Conservation (phyloP, 2,797 vertebrate species). For the Discoglossus pictus region DNA sequence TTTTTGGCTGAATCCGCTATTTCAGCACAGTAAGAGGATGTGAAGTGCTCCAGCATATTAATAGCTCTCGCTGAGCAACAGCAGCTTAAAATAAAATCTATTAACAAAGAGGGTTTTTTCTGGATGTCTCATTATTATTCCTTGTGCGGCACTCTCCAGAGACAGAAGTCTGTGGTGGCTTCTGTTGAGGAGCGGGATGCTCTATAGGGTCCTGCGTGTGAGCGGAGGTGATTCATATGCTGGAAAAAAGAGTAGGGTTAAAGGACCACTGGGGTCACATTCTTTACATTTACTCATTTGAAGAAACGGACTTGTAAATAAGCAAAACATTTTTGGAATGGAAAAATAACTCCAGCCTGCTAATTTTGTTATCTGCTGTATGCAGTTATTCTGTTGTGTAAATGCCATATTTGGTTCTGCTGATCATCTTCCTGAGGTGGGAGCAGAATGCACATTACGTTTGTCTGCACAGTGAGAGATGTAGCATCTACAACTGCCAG, state of each 20-base stretch:
- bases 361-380: too few species aligned
- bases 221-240: conserved; percentile 37
- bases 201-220: neutral
- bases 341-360: too few species aligned
- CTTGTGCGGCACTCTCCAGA: conserved; percentile 50
- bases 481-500: too few species aligned
- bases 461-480: too few species aligned
- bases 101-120: conserved; percentile 57
- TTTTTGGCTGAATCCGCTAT: conserved; percentile 52
- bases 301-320: too few species aligned
- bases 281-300: too few species aligned
- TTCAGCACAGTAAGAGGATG: conserved; percentile 56
- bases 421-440: too few species aligned
- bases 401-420: too few species aligned
- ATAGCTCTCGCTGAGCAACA: conserved; percentile 60
- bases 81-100: conserved; percentile 51
- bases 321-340: too few species aligned
- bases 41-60: conserved; percentile 56
- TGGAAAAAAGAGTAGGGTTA: conserved; percentile 29
- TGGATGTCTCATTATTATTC: conserved; percentile 61
- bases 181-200: conserved; percentile 15
- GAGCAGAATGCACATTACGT: too few species aligned
- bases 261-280: too few species aligned
- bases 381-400: too few species aligned
- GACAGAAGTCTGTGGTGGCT: conserved; percentile 22